These are phyloP conservation scores for Xestia xanthographa DNA, from an alignment of 2,888 invertebrate genomes.

Conservation along the genomic window DNA sequence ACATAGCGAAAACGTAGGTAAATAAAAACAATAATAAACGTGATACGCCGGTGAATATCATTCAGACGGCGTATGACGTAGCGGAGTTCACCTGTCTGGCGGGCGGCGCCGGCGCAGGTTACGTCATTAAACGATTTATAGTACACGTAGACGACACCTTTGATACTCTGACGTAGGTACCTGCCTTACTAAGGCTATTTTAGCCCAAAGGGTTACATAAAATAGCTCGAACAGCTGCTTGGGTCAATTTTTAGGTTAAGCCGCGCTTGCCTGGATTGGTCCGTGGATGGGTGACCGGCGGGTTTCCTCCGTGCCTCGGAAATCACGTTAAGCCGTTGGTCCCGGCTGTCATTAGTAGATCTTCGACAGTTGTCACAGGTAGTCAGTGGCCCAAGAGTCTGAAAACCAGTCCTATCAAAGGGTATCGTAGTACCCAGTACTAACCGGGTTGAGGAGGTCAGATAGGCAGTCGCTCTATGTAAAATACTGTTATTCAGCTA, in stretches of 20 bases:
- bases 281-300: not conserved
- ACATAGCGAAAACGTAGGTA: slow-evolving; percentile 17
- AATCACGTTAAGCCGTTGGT: too few species aligned
- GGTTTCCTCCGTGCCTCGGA: too few species aligned
- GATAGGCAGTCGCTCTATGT: too few species aligned
- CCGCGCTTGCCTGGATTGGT: not conserved
- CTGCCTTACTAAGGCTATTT: not conserved
- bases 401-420: too few species aligned
- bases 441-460: too few species aligned
- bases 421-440: too few species aligned
- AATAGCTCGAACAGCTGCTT: not conserved
- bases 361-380: too few species aligned
- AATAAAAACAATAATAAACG: slow-evolving; percentile 57
- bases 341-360: too few species aligned
- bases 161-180: slow-evolving; percentile 20
- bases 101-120: slow-evolving; percentile 55
- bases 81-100: slow-evolving; percentile 59
- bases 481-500: too few species aligned
- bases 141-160: slow-evolving; percentile 39
- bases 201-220: not conserved
- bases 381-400: too few species aligned
- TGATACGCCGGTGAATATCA: slow-evolving; percentile 47
- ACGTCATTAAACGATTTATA: slow-evolving; percentile 59
- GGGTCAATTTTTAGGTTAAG: not conserved
- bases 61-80: slow-evolving; percentile 53